Percentiles rank a stretch among this genome's conserved stretches.
Conservation (phyloP, 2,797 vertebrate genomes). For the Siniperca undulata region DNA sequence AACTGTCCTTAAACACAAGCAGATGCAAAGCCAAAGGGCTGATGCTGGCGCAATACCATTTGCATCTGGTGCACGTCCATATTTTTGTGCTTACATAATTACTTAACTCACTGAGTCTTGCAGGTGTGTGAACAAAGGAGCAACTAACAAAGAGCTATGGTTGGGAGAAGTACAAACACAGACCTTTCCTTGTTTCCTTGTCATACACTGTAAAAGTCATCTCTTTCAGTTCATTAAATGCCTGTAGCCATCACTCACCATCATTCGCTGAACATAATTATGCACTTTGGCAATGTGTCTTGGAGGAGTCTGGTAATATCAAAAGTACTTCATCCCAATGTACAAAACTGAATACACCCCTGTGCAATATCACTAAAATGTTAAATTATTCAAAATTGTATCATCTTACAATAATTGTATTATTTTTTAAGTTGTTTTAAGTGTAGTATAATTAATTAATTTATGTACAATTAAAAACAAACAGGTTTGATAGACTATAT, state of each 20-base stretch:
- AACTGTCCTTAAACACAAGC: conserved; percentile 25
- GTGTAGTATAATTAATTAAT: too few relatives aligned
- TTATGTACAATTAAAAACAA: too few relatives aligned
- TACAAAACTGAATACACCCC: background rate
- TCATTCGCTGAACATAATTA: conserved; percentile 37
- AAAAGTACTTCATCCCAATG: conserved; percentile 24
- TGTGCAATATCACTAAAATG: too few relatives aligned
- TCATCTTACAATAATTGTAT: too few relatives aligned
- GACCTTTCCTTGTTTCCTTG: background rate
- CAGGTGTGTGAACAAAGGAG: conserved; percentile 25
- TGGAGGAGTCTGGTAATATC: conserved; percentile 25
- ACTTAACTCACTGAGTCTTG: conserved; percentile 2
- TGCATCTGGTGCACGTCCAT: conserved; percentile 16
- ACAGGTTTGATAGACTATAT: too few relatives aligned
- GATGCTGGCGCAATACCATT: conserved; percentile 4
- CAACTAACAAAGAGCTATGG: background rate
- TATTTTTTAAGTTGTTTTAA: too few relatives aligned
- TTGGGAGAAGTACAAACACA: background rate
- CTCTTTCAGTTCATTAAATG: conserved; percentile 39
- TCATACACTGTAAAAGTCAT: conserved; percentile 23
- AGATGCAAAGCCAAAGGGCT: conserved; percentile 30
- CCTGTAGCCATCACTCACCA: conserved; percentile 40
- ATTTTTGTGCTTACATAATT: conserved; percentile 22
- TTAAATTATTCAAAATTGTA: too few relatives aligned
- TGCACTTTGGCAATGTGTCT: conserved; percentile 26